Conservation (phyloP, 2,888 invertebrate genomes). For the Oxytorus armatus region DNA sequence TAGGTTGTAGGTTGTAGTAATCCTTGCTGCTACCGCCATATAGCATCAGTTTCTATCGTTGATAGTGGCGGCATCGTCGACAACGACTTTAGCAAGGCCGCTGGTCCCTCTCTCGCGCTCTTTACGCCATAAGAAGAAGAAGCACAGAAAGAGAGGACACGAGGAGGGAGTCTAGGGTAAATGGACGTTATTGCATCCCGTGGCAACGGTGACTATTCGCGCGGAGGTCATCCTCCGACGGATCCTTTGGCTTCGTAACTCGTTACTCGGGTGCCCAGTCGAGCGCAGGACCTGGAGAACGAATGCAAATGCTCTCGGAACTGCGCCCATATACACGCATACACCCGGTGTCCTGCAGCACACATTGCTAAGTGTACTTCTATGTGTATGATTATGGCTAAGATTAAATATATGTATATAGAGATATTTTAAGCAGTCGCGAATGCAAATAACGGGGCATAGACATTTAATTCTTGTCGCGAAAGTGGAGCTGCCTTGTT, state of each 20-base stretch:
- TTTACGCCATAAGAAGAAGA: conserved; percentile 10
- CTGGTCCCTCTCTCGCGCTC: conserved; percentile 56
- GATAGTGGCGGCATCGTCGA: conserved; percentile 54
- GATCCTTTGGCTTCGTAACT: conserved; percentile 68
- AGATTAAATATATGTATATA: conserved; percentile 40
- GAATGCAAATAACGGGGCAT: conserved; percentile 70
- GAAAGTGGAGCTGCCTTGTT: conserved; percentile 68
- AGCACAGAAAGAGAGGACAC: neutral
- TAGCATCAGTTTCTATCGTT: conserved; percentile 56
- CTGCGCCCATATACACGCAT: conserved; percentile 38
- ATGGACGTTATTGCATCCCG: conserved; percentile 69
- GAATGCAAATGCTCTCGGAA: conserved; percentile 64
- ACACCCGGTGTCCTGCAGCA: neutral
- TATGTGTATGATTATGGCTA: conserved; percentile 36
- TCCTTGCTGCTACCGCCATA: conserved; percentile 51
- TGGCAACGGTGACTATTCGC: conserved; percentile 69
- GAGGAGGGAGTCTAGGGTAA: conserved; percentile 29
- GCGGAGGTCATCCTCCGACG: conserved; percentile 74
- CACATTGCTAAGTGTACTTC: neutral
- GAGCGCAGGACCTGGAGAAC: conserved; percentile 57
- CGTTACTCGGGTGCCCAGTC: conserved; percentile 33
- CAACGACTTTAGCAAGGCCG: conserved; percentile 62
- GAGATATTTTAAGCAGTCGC: conserved; percentile 41
- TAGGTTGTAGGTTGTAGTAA: conserved; percentile 59
- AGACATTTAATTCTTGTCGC: conserved; percentile 68